phyloP scores from a whole-genome alignment of 2,113 vertebrate species.

The Baryphthengus martii region DNA sequence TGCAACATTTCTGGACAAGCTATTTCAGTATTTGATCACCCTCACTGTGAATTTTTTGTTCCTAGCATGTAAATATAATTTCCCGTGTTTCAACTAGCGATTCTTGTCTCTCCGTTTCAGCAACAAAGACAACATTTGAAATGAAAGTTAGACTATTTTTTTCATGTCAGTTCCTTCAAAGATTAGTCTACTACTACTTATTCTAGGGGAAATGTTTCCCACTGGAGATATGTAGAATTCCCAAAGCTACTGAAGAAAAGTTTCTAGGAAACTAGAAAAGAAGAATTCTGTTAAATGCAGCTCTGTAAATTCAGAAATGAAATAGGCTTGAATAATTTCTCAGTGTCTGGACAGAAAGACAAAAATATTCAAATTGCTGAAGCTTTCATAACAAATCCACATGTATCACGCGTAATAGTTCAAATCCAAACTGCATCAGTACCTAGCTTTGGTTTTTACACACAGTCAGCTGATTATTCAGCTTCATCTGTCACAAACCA shows the following conservation, averaged over 20 bases:
- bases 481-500: not conserved
- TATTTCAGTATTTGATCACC: not conserved
- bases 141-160: not conserved
- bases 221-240: not conserved
- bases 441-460: not conserved
- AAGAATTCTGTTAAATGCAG: not conserved
- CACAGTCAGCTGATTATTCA: not conserved
- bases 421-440: not conserved
- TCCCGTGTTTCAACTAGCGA: not conserved
- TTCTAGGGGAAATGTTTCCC: not conserved
- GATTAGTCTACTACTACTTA: not conserved
- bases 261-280: not conserved
- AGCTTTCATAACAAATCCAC: not conserved
- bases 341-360: not conserved
- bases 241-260: not conserved
- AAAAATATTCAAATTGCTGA: not conserved
- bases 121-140: not conserved
- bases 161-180: not conserved
- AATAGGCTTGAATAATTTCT: not conserved
- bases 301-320: not conserved
- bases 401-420: not conserved
- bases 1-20: not conserved
- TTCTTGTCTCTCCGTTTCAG: not conserved
- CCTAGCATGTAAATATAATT: not conserved
- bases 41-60: not conserved